These are phyloP conservation scores for Tetraneura akinire DNA, from an alignment of 1,140 invertebrate genomes.

Conservation along the genomic window DNA sequence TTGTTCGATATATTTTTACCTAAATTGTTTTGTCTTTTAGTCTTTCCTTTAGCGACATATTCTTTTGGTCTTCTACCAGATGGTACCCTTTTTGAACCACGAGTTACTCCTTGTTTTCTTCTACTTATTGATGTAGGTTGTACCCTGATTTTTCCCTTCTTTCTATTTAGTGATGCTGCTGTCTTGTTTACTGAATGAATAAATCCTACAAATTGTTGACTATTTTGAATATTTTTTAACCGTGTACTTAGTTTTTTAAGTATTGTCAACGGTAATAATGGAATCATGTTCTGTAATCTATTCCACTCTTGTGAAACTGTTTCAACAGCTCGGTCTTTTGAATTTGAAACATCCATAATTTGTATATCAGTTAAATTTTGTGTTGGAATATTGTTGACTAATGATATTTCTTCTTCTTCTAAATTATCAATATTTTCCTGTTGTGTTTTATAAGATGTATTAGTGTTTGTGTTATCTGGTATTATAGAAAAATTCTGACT, in stretches of 20 bases:
- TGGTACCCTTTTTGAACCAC: conserved; percentile 12
- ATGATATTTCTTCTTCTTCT: conserved; percentile 3
- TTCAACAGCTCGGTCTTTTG: conserved; percentile 5
- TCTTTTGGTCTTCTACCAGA: not conserved
- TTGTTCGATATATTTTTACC: conserved; percentile 19
- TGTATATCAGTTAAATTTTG: conserved; percentile 2
- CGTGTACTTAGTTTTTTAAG: not conserved
- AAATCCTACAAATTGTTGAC: conserved; percentile 14
- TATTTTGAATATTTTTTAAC: conserved; percentile 20
- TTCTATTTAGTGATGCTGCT: not conserved
- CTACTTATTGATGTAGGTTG: too few relatives aligned
- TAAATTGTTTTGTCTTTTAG: conserved; percentile 1
- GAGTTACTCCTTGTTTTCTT: not conserved
- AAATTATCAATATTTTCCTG: conserved; percentile 11
- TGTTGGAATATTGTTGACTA: not conserved
- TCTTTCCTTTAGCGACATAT: not conserved
- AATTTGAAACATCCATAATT: conserved; percentile 37
- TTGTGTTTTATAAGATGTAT: conserved; percentile 10
- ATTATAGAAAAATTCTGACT: too few relatives aligned
- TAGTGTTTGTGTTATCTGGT: too few relatives aligned
- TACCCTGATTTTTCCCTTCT: conserved; percentile 5
- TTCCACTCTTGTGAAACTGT: not conserved
- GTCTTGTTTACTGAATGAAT: conserved; percentile 10
- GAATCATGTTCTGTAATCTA: conserved; percentile 21
- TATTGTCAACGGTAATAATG: not conserved